phyloP scores from a whole-genome alignment of 2,888 invertebrate species.

The Acrobasis suavella region DNA sequence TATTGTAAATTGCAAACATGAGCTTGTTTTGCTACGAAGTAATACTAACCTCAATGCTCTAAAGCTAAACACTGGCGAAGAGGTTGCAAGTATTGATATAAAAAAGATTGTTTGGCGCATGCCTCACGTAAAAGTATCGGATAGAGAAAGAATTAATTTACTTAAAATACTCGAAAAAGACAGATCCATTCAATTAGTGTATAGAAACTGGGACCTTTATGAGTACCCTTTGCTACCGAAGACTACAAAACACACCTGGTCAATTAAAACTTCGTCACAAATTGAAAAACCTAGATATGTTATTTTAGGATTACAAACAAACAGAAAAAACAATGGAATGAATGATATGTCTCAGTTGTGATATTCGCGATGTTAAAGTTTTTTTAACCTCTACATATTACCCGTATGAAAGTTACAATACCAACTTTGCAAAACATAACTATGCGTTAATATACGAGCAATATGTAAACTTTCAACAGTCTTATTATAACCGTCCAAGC shows the following conservation, averaged over 20 bases:
- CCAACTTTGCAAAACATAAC: neutral
- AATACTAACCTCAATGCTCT: neutral
- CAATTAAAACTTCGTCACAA: neutral
- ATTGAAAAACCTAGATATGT: slow-evolving; percentile 1
- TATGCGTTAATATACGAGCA: neutral
- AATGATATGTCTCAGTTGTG: neutral
- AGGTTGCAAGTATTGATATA: neutral
- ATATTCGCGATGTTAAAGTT: neutral
- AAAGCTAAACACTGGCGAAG: neutral
- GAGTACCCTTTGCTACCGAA: neutral
- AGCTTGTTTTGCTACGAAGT: neutral
- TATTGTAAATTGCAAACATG: neutral
- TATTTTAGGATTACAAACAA: neutral
- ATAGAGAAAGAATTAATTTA: slow-evolving; percentile 6
- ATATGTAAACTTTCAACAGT: too few relatives aligned
- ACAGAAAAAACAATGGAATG: neutral
- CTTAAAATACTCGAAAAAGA: slow-evolving; percentile 1
- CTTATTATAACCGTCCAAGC: too few relatives aligned
- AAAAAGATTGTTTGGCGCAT: slow-evolving; percentile 1
- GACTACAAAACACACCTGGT: slow-evolving; percentile 1
- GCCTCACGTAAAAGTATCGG: slow-evolving; percentile 5
- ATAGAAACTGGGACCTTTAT: neutral
- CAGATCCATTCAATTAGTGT: neutral
- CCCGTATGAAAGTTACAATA: neutral
- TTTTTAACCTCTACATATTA: slow-evolving; percentile 1